Conservation (phyloP, 2,888 invertebrate genomes). For the Megastigmus dorsalis region DNA sequence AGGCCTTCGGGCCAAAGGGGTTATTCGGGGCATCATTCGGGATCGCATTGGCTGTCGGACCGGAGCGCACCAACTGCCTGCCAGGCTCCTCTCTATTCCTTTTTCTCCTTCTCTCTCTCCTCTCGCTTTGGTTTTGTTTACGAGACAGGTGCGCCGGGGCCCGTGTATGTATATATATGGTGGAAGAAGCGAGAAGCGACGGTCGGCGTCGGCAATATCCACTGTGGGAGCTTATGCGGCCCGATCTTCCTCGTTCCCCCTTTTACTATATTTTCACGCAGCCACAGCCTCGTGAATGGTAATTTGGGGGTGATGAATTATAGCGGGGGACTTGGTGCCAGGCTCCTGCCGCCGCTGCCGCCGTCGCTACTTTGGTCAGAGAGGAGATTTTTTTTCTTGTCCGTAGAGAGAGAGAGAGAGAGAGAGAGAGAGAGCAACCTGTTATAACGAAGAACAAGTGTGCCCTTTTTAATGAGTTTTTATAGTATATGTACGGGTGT, state of each 20-base stretch:
- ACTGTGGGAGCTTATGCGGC: too few species aligned
- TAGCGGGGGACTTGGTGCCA: background rate
- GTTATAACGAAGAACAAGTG: background rate
- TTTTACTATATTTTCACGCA: background rate
- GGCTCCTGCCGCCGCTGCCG: too few species aligned
- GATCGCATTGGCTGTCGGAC: too few species aligned
- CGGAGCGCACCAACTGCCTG: too few species aligned
- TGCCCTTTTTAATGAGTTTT: slow-evolving; percentile 11
- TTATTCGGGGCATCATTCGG: too few species aligned
- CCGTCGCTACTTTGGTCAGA: too few species aligned
- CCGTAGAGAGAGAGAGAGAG: background rate
- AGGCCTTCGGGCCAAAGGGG: too few species aligned
- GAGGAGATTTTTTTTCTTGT: too few species aligned
- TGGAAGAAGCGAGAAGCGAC: background rate
- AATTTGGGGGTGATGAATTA: slow-evolving; percentile 36
- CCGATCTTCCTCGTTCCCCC: too few species aligned
- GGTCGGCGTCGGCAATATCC: too few species aligned
- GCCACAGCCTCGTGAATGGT: background rate
- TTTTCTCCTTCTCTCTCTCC: background rate
- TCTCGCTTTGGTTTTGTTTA: background rate
- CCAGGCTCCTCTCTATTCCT: background rate
- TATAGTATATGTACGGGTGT: background rate
- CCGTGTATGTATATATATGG: too few species aligned
- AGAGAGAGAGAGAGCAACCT: background rate
- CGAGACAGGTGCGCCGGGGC: slow-evolving; percentile 25